phyloP scores from a whole-genome alignment of 2,888 invertebrate species.

The Oscheius sp. region DNA sequence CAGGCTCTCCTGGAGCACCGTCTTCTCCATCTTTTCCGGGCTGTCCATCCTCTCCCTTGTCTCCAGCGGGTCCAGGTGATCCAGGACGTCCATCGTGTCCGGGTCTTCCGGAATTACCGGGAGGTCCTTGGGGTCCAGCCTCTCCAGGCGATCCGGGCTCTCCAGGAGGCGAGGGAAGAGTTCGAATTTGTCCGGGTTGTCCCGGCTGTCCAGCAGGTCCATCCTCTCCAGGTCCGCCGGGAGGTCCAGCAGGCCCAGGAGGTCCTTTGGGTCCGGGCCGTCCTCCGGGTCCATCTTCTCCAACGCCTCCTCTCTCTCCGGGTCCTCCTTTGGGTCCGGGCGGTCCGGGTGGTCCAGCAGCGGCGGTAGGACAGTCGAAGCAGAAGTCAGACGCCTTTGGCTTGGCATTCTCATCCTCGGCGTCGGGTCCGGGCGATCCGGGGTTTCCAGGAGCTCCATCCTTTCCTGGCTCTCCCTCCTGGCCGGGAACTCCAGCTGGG shows the following conservation, averaged over 20 bases:
- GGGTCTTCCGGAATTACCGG: conserved; percentile 49
- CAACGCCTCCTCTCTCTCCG: conserved; percentile 55
- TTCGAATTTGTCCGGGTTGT: conserved; percentile 28
- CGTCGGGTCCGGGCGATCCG: conserved; percentile 30
- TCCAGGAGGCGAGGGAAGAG: conserved; percentile 34
- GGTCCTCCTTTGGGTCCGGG: conserved; percentile 54
- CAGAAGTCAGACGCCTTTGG: conserved; percentile 28
- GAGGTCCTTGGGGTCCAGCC: conserved; percentile 52
- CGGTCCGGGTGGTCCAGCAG: conserved; percentile 31
- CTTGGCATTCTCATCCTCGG: conserved; percentile 28
- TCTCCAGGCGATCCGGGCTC: conserved; percentile 50
- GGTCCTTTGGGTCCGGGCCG: conserved; percentile 46
- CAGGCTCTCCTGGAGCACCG: conserved; percentile 49
- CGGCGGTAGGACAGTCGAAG: conserved; percentile 30
- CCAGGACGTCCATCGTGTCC: conserved; percentile 54
- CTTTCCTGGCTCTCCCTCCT: conserved; percentile 31
- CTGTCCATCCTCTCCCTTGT: conserved; percentile 46
- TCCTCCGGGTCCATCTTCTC: conserved; percentile 55
- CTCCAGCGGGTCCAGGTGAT: conserved; percentile 44
- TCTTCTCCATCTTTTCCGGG: conserved; percentile 56
- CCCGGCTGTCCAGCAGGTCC: conserved; percentile 49
- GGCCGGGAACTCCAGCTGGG: conserved; percentile 29
- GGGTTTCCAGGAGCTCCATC: conserved; percentile 27
- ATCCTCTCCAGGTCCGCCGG: conserved; percentile 42
- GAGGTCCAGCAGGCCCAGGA: conserved; percentile 44